A percentile compares a stretch with the other conserved stretches of the same genome.
These are phyloP conservation scores for Sisyra terminalis DNA, from an alignment of 2,888 invertebrate species.

Conservation along the genomic window DNA sequence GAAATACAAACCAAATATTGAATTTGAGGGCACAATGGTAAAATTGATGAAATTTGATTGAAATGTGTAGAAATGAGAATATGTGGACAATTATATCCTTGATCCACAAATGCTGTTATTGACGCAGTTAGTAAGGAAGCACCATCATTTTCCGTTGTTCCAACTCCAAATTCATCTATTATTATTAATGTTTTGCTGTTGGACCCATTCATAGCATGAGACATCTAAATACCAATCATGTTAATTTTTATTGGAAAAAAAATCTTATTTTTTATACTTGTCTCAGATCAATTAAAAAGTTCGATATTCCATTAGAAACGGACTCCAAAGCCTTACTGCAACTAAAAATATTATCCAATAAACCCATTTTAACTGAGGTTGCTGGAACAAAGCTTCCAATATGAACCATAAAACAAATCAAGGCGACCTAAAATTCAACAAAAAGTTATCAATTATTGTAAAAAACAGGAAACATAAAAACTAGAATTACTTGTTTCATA, in stretches of 20 bases:
- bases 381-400: conserved; percentile 85
- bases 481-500: conserved; percentile 49
- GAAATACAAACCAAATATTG: no score
- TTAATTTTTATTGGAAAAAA: conserved; percentile 2
- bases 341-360: conserved; percentile 57
- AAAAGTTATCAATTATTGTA: neutral
- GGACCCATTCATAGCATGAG: conserved; percentile 48
- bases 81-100: conserved; percentile 44
- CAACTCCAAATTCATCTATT: conserved; percentile 82
- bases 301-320: conserved; percentile 60
- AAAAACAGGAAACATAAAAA: conserved; percentile 2
- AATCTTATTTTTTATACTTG: conserved; percentile 38
- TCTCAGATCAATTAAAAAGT: conserved; percentile 69
- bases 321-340: conserved; percentile 64
- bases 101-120: conserved; percentile 46
- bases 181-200: conserved; percentile 53
- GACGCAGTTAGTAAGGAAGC: conserved; percentile 51
- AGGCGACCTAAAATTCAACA: conserved; percentile 30
- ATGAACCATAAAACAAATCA: conserved; percentile 73
- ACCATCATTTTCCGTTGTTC: conserved; percentile 63
- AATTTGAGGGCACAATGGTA: conserved; percentile 23
- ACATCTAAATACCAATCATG: conserved; percentile 35
- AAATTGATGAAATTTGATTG: conserved; percentile 39
- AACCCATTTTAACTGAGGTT: conserved; percentile 47
- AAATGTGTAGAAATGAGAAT: conserved; percentile 66